phyloP scores from a whole-genome alignment of 2,113 vertebrate species.

The Saccopteryx leptura region DNA sequence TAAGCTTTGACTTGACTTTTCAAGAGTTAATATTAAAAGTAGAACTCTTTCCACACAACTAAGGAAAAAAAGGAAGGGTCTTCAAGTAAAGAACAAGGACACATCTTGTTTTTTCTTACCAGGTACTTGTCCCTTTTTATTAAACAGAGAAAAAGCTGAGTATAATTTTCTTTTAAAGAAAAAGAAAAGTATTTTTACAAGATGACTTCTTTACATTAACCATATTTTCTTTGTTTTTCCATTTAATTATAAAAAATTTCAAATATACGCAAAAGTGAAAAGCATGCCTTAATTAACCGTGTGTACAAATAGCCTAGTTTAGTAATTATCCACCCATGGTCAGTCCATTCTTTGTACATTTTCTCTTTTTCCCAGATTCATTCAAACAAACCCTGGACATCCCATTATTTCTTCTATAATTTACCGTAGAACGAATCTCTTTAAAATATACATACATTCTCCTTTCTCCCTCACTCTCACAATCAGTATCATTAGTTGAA shows the following conservation, averaged over 20 bases:
- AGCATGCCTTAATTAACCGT: constrained; percentile 7
- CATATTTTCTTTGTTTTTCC: background rate
- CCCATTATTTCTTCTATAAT: constrained; percentile 38
- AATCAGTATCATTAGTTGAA: constrained; percentile 4
- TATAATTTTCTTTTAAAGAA: background rate
- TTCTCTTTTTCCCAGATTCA: background rate
- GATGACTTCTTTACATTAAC: constrained; percentile 17
- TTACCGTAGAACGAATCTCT: constrained; percentile 4
- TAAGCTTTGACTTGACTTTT: constrained; percentile 31
- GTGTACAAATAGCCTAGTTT: background rate
- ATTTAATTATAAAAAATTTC: constrained; percentile 31
- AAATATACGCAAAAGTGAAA: constrained; percentile 33
- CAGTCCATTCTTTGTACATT: background rate
- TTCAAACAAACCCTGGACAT: constrained; percentile 36
- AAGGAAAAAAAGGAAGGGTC: constrained; percentile 30
- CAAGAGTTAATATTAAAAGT: constrained; percentile 34
- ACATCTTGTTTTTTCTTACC: constrained; percentile 56
- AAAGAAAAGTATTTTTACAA: constrained; percentile 1
- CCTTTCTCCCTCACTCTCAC: background rate
- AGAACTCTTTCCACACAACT: background rate
- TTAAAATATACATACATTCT: background rate
- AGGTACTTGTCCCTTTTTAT: background rate
- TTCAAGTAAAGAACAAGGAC: constrained; percentile 7
- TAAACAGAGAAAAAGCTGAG: constrained; percentile 41
- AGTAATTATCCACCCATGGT: background rate